Evolutionary conservation across 2,888 invertebrate genomes (phyloP).

Genomic region (Synergus itoensis): DNA sequence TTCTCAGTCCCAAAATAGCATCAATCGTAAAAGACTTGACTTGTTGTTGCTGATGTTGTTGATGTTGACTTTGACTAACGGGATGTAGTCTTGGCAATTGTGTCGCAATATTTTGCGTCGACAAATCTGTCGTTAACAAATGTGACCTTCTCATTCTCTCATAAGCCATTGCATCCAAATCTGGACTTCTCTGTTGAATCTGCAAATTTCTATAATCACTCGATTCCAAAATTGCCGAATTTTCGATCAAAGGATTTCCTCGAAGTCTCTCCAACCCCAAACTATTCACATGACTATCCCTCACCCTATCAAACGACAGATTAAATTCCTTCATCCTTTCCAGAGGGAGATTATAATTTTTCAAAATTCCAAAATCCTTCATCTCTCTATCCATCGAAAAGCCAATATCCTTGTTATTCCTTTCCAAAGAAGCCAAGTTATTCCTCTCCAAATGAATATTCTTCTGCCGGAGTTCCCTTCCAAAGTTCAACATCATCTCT

Average conservation of each 20-base stretch:
- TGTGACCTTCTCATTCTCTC: slow-evolving; percentile 70
- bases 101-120: slow-evolving; percentile 56
- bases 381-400: slow-evolving; percentile 64
- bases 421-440: slow-evolving; percentile 55
- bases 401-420: slow-evolving; percentile 63
- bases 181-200: slow-evolving; percentile 64
- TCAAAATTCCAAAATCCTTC: slow-evolving; percentile 67
- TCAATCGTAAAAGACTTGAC: slow-evolving; percentile 93
- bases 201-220: slow-evolving; percentile 65
- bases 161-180: slow-evolving; percentile 67
- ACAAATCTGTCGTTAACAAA: slow-evolving; percentile 54
- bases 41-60: slow-evolving; percentile 72
- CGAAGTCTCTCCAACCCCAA: slow-evolving; percentile 65
- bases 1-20: slow-evolving; percentile 89
- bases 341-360: slow-evolving; percentile 62
- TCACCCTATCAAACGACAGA: slow-evolving; percentile 64
- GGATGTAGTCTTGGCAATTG: slow-evolving; percentile 66
- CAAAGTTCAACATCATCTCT: slow-evolving; percentile 64
- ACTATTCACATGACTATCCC: slow-evolving; percentile 62
- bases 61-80: slow-evolving; percentile 61
- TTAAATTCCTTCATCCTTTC: slow-evolving; percentile 70
- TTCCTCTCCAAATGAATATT: slow-evolving; percentile 59
- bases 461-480: slow-evolving; percentile 60
- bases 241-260: slow-evolving; percentile 63
- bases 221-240: slow-evolving; percentile 61